Conservation (phyloP, 2,113 vertebrate genomes). For the Melanerpes formicivorus region DNA sequence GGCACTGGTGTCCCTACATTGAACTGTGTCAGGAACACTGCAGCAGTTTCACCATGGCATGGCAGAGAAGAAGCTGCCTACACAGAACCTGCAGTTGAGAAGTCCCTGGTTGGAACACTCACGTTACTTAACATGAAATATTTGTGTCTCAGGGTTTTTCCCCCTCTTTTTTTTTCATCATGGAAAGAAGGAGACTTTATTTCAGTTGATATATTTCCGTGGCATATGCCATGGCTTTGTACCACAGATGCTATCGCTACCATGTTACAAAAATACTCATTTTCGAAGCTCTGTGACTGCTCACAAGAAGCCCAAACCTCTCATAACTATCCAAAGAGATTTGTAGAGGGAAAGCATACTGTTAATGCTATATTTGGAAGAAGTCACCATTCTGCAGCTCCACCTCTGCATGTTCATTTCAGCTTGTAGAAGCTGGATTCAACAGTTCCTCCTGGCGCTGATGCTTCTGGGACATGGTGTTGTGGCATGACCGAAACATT, state of each 20-base stretch:
- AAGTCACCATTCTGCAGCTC: not conserved
- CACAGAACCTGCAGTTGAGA: not conserved
- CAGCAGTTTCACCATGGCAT: not conserved
- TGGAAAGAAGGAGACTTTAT: not conserved
- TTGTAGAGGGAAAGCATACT: not conserved
- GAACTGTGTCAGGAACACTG: not conserved
- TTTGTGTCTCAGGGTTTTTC: not conserved
- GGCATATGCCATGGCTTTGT: constrained; percentile 24
- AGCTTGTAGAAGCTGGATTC: not conserved
- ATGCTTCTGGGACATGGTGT: not conserved
- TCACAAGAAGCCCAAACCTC: not conserved
- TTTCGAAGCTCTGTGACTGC: constrained; percentile 22
- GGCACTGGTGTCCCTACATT: not conserved
- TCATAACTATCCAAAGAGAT: constrained; percentile 11
- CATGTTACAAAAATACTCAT: not conserved
- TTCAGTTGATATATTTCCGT: constrained; percentile 14
- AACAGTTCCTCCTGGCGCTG: not conserved
- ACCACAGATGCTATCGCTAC: constrained; percentile 39
- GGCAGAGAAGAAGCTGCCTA: not conserved
- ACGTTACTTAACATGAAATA: not conserved
- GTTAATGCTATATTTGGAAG: not conserved
- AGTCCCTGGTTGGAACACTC: not conserved
- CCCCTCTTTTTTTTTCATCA: not conserved
- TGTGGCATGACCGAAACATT: not conserved
- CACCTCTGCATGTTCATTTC: not conserved